These are phyloP conservation scores for Drosophila watanabei DNA, from an alignment of 1,140 invertebrate species.

Conservation along the genomic window DNA sequence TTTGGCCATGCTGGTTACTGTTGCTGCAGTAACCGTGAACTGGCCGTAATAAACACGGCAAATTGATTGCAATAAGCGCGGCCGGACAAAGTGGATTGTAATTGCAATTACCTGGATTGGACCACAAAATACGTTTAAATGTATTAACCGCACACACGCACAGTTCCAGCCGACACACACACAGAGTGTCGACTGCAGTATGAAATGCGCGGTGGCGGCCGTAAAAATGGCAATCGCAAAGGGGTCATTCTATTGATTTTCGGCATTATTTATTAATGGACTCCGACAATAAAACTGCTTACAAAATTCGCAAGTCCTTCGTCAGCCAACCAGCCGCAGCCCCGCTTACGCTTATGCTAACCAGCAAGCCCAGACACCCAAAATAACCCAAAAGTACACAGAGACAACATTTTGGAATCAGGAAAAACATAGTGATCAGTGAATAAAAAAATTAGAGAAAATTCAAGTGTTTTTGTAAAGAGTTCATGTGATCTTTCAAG, in stretches of 20 bases:
- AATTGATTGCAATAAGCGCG: constrained; percentile 69
- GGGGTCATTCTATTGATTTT: constrained; percentile 77
- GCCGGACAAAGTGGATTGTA: constrained; percentile 46
- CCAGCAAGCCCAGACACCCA: constrained; percentile 16
- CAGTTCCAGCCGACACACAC: constrained; percentile 4
- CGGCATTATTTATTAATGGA: constrained; percentile 72
- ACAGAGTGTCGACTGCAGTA: constrained; percentile 38
- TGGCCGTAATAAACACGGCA: constrained; percentile 59
- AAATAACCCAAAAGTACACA: constrained; percentile 13
- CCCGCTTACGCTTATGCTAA: constrained; percentile 35
- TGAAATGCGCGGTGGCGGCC: constrained; percentile 49
- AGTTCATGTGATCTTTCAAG: background rate
- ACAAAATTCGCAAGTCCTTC: constrained; percentile 49
- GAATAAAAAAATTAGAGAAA: background rate
- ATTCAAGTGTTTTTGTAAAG: background rate
- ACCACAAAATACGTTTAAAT: constrained; percentile 55
- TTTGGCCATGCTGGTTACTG: constrained; percentile 10
- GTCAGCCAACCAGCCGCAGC: constrained; percentile 23
- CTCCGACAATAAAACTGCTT: constrained; percentile 51
- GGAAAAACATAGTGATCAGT: background rate
- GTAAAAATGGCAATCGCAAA: constrained; percentile 56
- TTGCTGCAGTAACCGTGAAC: constrained; percentile 52
- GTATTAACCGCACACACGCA: constrained; percentile 16
- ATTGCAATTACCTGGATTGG: constrained; percentile 74
- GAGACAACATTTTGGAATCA: background rate